Conservation (phyloP, 2,888 invertebrate species). For the Chelonus formosanus region DNA sequence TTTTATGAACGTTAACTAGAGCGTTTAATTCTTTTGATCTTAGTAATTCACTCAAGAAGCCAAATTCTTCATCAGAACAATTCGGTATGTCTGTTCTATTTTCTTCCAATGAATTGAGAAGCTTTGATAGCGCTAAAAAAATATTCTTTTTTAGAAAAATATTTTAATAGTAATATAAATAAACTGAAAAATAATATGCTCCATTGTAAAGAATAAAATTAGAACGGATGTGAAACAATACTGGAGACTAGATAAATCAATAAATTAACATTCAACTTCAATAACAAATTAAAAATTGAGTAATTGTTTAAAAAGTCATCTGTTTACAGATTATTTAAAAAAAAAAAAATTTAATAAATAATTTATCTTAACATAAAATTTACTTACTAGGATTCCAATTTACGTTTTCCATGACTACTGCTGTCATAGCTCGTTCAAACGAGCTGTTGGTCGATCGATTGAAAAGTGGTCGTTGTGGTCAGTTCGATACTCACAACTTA, state of each 20-base stretch:
- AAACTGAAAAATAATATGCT: constrained; percentile 3
- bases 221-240: neutral
- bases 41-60: constrained; percentile 83
- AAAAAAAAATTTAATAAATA: no score
- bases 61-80: constrained; percentile 84
- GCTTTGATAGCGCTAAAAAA: constrained; percentile 77
- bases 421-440: constrained; percentile 67
- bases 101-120: constrained; percentile 84
- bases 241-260: constrained; percentile 21
- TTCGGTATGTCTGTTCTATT: constrained; percentile 75
- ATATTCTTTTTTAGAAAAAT: neutral
- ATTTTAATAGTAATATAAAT: constrained; percentile 13
- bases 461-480: constrained; percentile 14
- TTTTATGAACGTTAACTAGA: constrained; percentile 89
- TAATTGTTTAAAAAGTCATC: no score
- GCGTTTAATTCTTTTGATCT: constrained; percentile 90
- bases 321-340: no score
- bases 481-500: constrained; percentile 6
- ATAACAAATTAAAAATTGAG: no score
- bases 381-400: constrained; percentile 72
- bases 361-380: neutral
- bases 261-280: constrained; percentile 33
- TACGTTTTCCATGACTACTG: constrained; percentile 70
- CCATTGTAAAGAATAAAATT: neutral
- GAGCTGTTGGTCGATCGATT: constrained; percentile 35